Evolutionary conservation across 2,797 vertebrate genomes (phyloP).

Genomic region (Neosilurus mollespiculum): DNA sequence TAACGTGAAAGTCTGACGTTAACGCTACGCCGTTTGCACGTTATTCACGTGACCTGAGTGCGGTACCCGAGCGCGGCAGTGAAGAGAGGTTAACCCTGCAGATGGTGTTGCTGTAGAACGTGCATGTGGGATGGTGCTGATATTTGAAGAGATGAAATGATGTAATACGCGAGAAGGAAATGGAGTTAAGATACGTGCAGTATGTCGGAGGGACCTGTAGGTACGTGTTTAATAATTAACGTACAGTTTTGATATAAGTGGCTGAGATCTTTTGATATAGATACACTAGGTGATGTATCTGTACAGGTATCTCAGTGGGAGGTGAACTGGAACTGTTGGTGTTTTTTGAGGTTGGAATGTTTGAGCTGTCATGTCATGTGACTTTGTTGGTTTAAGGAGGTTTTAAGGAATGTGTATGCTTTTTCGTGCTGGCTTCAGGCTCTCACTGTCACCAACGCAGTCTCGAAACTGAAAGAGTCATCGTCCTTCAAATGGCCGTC

Average conservation of each 20-base stretch:
- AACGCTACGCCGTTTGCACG: no score
- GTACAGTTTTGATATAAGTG: background rate
- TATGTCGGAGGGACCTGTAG: background rate
- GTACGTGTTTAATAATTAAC: conserved; percentile 1
- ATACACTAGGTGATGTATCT: no score
- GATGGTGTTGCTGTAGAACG: conserved; percentile 3
- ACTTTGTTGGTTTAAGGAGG: conserved; percentile 56
- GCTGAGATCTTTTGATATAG: conserved; percentile 12
- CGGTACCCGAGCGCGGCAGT: background rate
- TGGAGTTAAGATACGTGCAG: conserved; percentile 8
- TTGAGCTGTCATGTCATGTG: background rate
- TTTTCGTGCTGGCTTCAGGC: conserved; percentile 55
- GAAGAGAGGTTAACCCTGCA: conserved; percentile 8
- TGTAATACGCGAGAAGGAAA: conserved; percentile 27
- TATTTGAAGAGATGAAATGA: conserved; percentile 30
- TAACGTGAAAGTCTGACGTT: no score
- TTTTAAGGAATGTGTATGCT: conserved; percentile 59
- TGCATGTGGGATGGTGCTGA: conserved; percentile 6
- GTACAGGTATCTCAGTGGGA: background rate
- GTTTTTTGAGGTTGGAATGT: conserved; percentile 13
- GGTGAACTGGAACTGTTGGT: background rate
- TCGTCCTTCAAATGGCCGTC: conserved; percentile 59
- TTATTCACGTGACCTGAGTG: no score
- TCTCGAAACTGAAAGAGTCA: conserved; percentile 51
- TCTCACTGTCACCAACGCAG: conserved; percentile 56